Percentiles rank a stretch among this genome's conserved stretches.
phyloP scores from a whole-genome alignment of 2,888 invertebrate species.

The Suillia variegata region DNA sequence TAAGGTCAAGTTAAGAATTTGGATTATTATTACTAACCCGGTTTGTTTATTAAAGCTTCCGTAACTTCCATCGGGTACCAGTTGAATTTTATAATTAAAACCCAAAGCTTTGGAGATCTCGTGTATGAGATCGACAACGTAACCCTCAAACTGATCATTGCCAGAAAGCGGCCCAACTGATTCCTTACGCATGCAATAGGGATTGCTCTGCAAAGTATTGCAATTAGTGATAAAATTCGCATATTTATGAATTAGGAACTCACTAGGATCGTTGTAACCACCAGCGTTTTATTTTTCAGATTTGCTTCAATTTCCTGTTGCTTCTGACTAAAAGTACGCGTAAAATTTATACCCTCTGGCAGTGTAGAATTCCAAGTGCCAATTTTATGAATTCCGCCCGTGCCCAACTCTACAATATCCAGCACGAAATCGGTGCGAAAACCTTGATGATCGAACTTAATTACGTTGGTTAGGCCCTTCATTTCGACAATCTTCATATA shows the following conservation, averaged over 20 bases:
- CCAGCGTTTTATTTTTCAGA: slow-evolving; percentile 88
- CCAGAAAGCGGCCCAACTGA: slow-evolving; percentile 82
- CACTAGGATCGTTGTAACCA: slow-evolving; percentile 90
- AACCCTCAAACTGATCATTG: slow-evolving; percentile 93
- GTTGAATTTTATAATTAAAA: slow-evolving; percentile 84
- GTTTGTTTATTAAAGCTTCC: slow-evolving; percentile 81
- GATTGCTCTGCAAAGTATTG: slow-evolving; percentile 75
- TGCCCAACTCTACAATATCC: slow-evolving; percentile 88
- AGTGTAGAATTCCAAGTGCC: slow-evolving; percentile 85
- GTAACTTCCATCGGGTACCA: slow-evolving; percentile 85
- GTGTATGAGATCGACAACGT: slow-evolving; percentile 90
- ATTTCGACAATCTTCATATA: slow-evolving; percentile 97
- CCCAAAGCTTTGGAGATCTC: slow-evolving; percentile 88
- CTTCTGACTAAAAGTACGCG: slow-evolving; percentile 82
- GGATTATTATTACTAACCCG: slow-evolving; percentile 38
- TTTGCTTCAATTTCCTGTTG: slow-evolving; percentile 88
- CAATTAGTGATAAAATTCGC: not conserved
- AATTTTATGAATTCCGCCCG: slow-evolving; percentile 82
- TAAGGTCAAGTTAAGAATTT: not conserved
- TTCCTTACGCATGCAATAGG: slow-evolving; percentile 94
- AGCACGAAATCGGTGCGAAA: slow-evolving; percentile 89
- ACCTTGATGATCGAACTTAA: slow-evolving; percentile 93
- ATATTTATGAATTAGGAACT: slow-evolving; percentile 51
- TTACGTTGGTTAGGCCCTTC: slow-evolving; percentile 89
- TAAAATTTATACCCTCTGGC: slow-evolving; percentile 81